Base-by-base conservation (phyloP, 2,113 vertebrate species). In the Actenoides lindsayi region DNA sequence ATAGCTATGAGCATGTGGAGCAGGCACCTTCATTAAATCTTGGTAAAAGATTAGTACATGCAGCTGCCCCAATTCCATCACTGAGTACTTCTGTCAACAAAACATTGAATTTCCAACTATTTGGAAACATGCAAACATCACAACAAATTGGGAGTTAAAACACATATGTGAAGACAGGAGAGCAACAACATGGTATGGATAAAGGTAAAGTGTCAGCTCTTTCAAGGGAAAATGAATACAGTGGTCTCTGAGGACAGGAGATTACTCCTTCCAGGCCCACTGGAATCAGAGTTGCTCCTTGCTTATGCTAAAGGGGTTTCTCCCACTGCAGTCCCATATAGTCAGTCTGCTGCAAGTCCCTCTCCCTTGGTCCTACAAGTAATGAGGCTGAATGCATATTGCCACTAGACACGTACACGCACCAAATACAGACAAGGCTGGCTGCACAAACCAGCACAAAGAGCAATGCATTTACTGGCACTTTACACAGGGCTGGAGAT, bases 371-470 rank as follows among this genome's bases (percentile, higher is more conserved):
- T 69, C n/a, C 11, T 42, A 54, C 12, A 25, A 92, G 48, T 11
- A 78, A 11, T 0, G 1, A 74, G 18, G 7, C 5, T 39, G 35
- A 78, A 53, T 31, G 8, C 0, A 0, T 46, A n/a, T 51, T 53
- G 37, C 15, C n/a, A 13, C 16, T 21, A 59, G 35, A 46, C 20
- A 16, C 30, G 33, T 16, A 12, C 10, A 59, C 0, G 3, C 12
- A 33, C 7, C 54, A 50, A 23, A 25, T 19, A 6, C 13, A 73
- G 30, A 5, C 13, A 46, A 60, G 28, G 15, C 6, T 89, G 46
- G 9, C 27, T 48, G 8, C 50, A 57, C 23, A 73, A 31, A 37
- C 1, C 7, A 51, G 13, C 41, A 41, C 41, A 41, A 13, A 41
- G 41, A 41, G 14, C 3, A 30, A 10, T 4, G 31, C 15, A 27